Percentiles rank a stretch among this genome's conserved stretches.
Conservation (phyloP, 1,140 invertebrate species). For the Apocrypta bakeri region DNA sequence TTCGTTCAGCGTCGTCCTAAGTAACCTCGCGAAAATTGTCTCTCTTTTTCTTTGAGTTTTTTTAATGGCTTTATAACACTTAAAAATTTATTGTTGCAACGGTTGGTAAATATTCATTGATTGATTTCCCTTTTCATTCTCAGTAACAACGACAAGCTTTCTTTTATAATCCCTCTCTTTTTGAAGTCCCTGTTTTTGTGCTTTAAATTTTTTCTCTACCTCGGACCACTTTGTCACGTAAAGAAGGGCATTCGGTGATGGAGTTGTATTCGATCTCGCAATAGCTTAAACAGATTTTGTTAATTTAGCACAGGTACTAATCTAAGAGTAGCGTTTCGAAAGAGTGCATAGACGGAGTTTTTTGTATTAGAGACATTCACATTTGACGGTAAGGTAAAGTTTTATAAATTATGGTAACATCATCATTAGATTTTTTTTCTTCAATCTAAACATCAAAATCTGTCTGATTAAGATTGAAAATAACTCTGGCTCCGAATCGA, state of each 20-base stretch:
- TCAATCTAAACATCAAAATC: neutral
- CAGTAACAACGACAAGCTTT: slow-evolving; percentile 42
- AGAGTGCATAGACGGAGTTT: neutral
- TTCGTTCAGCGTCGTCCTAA: slow-evolving; percentile 58
- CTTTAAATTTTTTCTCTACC: slow-evolving; percentile 9
- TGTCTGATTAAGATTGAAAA: slow-evolving; percentile 20
- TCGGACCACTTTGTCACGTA: slow-evolving; percentile 20
- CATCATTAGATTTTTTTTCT: neutral
- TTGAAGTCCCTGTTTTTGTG: slow-evolving; percentile 6
- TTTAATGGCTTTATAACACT: slow-evolving; percentile 38
- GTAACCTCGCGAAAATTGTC: slow-evolving; percentile 37
- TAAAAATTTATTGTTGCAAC: slow-evolving; percentile 43
- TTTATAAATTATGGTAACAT: neutral
- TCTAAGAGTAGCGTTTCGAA: neutral
- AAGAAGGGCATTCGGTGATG: slow-evolving; percentile 33
- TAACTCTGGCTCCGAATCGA: slow-evolving; percentile 35
- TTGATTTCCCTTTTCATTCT: slow-evolving; percentile 41
- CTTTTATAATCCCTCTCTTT: slow-evolving; percentile 12
- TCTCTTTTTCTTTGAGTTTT: slow-evolving; percentile 20
- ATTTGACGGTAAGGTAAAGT: neutral
- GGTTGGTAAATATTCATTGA: slow-evolving; percentile 41
- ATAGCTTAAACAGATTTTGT: neutral
- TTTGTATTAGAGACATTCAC: slow-evolving; percentile 10
- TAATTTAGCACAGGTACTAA: neutral
- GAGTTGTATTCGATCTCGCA: slow-evolving; percentile 26